Evolutionary conservation across 2,888 invertebrate species (phyloP).

Genomic region (Margaritifera margaritifera): DNA sequence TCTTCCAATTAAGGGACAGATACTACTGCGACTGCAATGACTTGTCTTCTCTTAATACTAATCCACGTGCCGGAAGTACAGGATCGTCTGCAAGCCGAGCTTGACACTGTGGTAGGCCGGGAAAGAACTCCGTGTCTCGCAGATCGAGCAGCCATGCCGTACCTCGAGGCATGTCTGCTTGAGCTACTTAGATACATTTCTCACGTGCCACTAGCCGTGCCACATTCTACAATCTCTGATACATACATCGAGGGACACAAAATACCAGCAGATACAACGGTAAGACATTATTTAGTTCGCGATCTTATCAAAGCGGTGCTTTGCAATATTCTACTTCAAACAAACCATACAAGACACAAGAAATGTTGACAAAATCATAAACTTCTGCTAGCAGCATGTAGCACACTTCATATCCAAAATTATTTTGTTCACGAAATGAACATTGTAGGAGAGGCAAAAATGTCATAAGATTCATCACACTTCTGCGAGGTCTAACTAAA

Average conservation of each 20-base stretch:
- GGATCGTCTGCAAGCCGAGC: conserved; percentile 47
- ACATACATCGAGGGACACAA: conserved; percentile 41
- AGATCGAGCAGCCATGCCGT: conserved; percentile 40
- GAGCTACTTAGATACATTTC: conserved; percentile 49
- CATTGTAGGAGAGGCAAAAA: no score
- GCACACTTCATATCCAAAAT: no score
- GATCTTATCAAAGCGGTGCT: neutral
- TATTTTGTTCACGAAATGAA: no score
- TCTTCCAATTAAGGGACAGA: conserved; percentile 54
- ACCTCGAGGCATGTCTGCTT: conserved; percentile 32
- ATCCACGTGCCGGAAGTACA: conserved; percentile 57
- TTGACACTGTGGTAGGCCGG: conserved; percentile 37
- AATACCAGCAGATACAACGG: conserved; percentile 54
- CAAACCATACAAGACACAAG: no score
- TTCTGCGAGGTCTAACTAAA: no score
- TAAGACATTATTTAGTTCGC: conserved; percentile 21
- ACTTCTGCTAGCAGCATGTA: no score
- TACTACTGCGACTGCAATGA: conserved; percentile 63
- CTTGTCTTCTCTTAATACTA: conserved; percentile 56
- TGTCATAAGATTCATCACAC: no score
- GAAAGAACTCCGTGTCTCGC: conserved; percentile 33
- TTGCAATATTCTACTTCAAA: no score
- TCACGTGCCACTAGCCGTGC: conserved; percentile 60
- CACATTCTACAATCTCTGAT: conserved; percentile 53
- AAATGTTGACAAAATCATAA: no score